A percentile compares a stretch with the other conserved stretches of the same genome.
Evolutionary conservation across 2,113 vertebrate species (phyloP).

Genomic region (Probosciger aterrimus): DNA sequence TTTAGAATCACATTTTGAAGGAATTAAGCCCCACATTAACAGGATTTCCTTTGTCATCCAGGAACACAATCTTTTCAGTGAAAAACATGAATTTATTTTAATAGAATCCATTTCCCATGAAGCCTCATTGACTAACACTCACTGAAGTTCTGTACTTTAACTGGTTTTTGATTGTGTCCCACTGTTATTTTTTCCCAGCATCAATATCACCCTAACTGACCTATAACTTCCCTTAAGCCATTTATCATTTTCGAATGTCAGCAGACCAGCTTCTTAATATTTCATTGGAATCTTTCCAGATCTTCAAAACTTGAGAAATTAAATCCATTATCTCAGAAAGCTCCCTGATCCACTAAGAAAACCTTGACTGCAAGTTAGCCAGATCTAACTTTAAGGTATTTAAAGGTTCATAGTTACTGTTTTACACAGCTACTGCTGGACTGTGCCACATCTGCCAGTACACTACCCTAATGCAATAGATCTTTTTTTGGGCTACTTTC

Average conservation of each 20-base stretch:
- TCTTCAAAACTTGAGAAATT: neutral
- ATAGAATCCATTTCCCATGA: neutral
- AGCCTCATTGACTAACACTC: neutral
- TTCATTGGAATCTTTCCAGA: neutral
- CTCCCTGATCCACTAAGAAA: neutral
- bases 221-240: neutral
- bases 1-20: neutral
- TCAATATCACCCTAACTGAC: neutral
- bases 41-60: neutral
- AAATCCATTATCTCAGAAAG: neutral
- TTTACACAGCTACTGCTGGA: neutral
- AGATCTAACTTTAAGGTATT: neutral
- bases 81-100: neutral
- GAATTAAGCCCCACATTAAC: neutral
- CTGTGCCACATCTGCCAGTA: neutral
- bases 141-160: neutral
- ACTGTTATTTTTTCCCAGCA: conserved; percentile 10
- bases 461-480: neutral
- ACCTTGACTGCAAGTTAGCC: neutral
- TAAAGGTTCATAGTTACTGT: neutral
- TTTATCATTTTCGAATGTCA: conserved; percentile 38
- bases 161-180: neutral
- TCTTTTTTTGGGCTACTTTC: neutral
- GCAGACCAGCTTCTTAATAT: neutral
- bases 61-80: neutral